phyloP scores from a whole-genome alignment of 2,797 vertebrate species.

The Halcyon chelicuti region DNA sequence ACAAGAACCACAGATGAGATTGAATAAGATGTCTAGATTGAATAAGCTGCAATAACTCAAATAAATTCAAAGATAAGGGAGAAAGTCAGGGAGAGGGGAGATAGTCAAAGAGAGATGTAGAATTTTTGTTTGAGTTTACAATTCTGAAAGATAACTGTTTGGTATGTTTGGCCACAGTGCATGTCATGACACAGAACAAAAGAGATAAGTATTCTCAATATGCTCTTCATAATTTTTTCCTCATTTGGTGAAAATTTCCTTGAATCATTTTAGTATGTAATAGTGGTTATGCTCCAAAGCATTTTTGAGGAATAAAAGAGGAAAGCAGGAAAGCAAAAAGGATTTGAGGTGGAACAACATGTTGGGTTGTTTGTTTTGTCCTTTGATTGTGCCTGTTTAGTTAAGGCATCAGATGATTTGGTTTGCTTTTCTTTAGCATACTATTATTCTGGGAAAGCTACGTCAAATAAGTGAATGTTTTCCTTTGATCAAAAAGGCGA shows the following conservation, averaged over 20 bases:
- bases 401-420: constrained; percentile 45
- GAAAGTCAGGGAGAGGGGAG: not conserved
- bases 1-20: not conserved
- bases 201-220: not conserved
- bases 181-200: not conserved
- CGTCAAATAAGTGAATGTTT: constrained; percentile 23
- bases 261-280: not conserved
- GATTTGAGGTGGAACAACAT: constrained; percentile 28
- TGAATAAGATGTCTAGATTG: not conserved
- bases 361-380: constrained; percentile 19
- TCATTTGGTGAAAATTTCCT: constrained; percentile 6
- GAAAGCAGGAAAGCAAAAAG: constrained; percentile 24
- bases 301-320: constrained; percentile 1
- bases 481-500: constrained; percentile 39
- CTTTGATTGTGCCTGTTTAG: constrained; percentile 41
- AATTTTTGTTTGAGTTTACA: not conserved
- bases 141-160: not conserved
- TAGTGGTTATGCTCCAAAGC: not conserved
- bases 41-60: not conserved
- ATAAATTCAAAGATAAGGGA: not conserved
- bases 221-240: constrained; percentile 1
- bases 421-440: constrained; percentile 20
- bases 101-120: not conserved
- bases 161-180: not conserved
- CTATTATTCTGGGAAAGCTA: constrained; percentile 48